Conservation (phyloP, 1,140 invertebrate species). For the Acromyrmex heyeri region DNA sequence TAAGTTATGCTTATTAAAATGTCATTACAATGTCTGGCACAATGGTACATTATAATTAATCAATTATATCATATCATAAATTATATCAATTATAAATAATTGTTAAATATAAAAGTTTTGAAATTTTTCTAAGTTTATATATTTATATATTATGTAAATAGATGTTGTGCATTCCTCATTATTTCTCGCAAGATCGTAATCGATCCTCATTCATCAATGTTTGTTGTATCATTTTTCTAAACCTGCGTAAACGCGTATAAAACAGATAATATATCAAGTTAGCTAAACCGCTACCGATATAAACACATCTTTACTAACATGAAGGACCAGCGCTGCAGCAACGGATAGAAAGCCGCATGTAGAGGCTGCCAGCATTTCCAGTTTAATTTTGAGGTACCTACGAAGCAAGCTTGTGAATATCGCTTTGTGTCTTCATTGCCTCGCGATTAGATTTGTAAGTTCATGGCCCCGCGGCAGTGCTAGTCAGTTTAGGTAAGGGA, state of each 20-base stretch:
- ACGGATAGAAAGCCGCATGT: not conserved
- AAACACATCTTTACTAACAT: not conserved
- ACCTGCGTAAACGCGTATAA: not conserved
- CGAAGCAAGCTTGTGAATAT: slow-evolving; percentile 46
- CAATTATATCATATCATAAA: too few relatives aligned
- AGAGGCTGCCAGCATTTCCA: slow-evolving; percentile 2
- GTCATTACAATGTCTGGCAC: not conserved
- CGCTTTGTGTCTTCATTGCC: slow-evolving; percentile 65
- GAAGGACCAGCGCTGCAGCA: not conserved
- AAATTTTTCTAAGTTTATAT: not conserved
- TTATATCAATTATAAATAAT: not conserved
- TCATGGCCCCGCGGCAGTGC: slow-evolving; percentile 43
- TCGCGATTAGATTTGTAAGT: slow-evolving; percentile 74
- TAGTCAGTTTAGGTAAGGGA: slow-evolving; percentile 30
- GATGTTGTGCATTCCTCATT: not conserved
- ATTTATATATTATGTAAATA: not conserved
- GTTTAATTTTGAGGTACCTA: slow-evolving; percentile 59
- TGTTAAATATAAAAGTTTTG: not conserved
- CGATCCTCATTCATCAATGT: not conserved
- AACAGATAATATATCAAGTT: not conserved
- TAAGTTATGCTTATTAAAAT: not conserved
- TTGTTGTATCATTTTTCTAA: not conserved
- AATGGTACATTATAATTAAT: not conserved
- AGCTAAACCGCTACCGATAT: not conserved
- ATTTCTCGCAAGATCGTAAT: not conserved